phyloP scores from a whole-genome alignment of 2,113 vertebrate genomes.

The Actinemys pallida region DNA sequence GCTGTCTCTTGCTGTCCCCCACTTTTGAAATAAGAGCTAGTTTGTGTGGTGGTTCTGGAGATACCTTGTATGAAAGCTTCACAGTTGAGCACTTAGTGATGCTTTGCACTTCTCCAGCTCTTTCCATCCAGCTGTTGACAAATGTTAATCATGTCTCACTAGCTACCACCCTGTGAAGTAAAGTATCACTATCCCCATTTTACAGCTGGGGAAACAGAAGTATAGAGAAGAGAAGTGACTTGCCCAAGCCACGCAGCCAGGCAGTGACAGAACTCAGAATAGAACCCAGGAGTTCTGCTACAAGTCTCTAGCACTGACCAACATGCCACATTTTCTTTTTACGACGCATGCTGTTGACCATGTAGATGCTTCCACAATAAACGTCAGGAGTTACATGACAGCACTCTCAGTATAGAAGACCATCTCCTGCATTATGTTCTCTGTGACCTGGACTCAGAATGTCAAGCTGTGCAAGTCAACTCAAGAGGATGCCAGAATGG shows the following conservation, averaged over 20 bases:
- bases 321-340: not conserved
- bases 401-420: not conserved
- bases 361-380: not conserved
- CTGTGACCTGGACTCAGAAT: not conserved
- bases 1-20: not conserved
- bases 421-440: not conserved
- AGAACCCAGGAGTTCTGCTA: not conserved
- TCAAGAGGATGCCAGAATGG: not conserved
- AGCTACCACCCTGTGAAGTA: not conserved
- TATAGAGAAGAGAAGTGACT: not conserved
- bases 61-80: not conserved
- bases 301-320: not conserved
- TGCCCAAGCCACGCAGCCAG: not conserved
- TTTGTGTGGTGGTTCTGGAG: slow-evolving; percentile 14
- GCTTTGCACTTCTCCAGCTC: not conserved
- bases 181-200: not conserved
- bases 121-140: not conserved
- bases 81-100: not conserved
- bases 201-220: not conserved
- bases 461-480: not conserved
- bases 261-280: not conserved
- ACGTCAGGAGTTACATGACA: not conserved
- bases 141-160: not conserved
- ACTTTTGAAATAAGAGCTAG: not conserved
- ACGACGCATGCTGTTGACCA: not conserved